Percentiles rank a stretch among this genome's conserved stretches.
phyloP scores from a whole-genome alignment of 1,140 invertebrate genomes.

The Trissolcus basalis region DNA sequence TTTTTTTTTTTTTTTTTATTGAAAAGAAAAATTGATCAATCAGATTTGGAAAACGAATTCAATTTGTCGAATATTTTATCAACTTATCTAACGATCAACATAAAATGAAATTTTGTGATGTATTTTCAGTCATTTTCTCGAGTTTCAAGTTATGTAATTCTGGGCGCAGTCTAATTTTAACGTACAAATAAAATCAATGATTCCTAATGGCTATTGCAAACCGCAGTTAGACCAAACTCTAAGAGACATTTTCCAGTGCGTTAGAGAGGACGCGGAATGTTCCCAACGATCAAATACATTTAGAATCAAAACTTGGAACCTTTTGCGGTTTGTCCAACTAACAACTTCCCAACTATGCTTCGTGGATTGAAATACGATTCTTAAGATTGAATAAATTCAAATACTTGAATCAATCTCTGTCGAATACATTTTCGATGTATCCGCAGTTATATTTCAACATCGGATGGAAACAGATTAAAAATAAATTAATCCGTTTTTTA shows the following conservation, averaged over 20 bases:
- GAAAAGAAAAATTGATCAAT: constrained; percentile 11
- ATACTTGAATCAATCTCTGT: not conserved
- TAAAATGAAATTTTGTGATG: no score
- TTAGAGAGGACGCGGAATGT: constrained; percentile 18
- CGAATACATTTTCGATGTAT: not conserved
- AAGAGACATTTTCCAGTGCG: constrained; percentile 32
- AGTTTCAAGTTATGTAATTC: constrained; percentile 43
- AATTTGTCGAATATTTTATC: not conserved
- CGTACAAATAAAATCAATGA: constrained; percentile 39
- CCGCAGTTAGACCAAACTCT: constrained; percentile 38
- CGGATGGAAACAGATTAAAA: no score
- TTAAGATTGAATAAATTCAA: constrained; percentile 1
- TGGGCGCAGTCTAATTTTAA: constrained; percentile 39
- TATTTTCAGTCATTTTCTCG: not conserved
- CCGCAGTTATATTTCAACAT: no score
- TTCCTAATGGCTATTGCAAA: constrained; percentile 22
- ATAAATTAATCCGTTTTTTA: no score
- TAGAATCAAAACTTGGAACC: constrained; percentile 44
- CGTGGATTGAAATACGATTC: constrained; percentile 5
- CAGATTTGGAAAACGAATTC: not conserved
- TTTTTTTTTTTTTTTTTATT: no score
- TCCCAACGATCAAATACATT: constrained; percentile 43
- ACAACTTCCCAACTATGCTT: constrained; percentile 43
- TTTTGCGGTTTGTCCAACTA: constrained; percentile 41
- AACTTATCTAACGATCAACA: no score